Percentiles rank a stretch among this genome's conserved stretches.
Conservation (phyloP, 1,140 invertebrate genomes). For the Pseudachorutes palmiensis region DNA sequence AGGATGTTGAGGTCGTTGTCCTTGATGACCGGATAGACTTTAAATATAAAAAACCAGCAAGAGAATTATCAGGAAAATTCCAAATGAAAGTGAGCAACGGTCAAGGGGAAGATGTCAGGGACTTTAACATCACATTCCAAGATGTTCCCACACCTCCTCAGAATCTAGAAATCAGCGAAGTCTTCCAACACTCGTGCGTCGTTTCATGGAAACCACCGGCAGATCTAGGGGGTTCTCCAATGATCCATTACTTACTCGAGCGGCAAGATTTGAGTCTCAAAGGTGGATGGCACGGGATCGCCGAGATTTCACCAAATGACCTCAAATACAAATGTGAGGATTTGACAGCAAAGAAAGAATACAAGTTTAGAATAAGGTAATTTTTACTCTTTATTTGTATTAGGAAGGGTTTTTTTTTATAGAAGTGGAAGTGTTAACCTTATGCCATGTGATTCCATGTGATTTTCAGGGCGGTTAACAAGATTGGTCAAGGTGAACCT, state of each 20-base stretch:
- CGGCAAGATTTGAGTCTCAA: slow-evolving; percentile 82
- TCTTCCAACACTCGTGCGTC: slow-evolving; percentile 84
- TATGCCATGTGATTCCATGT: too few relatives aligned
- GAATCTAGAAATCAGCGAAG: slow-evolving; percentile 81
- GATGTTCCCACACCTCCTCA: slow-evolving; percentile 58
- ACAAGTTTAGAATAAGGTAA: slow-evolving; percentile 77
- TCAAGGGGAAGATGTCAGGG: slow-evolving; percentile 76
- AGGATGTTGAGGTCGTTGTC: slow-evolving; percentile 80
- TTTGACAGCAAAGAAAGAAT: slow-evolving; percentile 75
- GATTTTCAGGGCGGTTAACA: slow-evolving; percentile 77
- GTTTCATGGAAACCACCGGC: slow-evolving; percentile 79
- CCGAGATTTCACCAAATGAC: slow-evolving; percentile 56
- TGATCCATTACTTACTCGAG: slow-evolving; percentile 89
- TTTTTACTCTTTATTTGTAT: too few relatives aligned
- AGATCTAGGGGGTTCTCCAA: slow-evolving; percentile 77
- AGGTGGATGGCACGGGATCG: slow-evolving; percentile 77
- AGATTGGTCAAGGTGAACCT: slow-evolving; percentile 78
- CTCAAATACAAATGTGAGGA: slow-evolving; percentile 77
- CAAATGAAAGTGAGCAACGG: slow-evolving; percentile 76
- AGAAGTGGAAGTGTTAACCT: too few relatives aligned
- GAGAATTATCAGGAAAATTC: slow-evolving; percentile 71
- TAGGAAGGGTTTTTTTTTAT: too few relatives aligned
- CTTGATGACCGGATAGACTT: slow-evolving; percentile 81
- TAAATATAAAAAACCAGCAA: slow-evolving; percentile 79
- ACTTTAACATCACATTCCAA: slow-evolving; percentile 77